Evolutionary conservation across 35 echinoderm and acorn worm genomes (phyloP), one percentile per base, ranked within the genome.

Genomic region (Chiridota heheva): DNA sequence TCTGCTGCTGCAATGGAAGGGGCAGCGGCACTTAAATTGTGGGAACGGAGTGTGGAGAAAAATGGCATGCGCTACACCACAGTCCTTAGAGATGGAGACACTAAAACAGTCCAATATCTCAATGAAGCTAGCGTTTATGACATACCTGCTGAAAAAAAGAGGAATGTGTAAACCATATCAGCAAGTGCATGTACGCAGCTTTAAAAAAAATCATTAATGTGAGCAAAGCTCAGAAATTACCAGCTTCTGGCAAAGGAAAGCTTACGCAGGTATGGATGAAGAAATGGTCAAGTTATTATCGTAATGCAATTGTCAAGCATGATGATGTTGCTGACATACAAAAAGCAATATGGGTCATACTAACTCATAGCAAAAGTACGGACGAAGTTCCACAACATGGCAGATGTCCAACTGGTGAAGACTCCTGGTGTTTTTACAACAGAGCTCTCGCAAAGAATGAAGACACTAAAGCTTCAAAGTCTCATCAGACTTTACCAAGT

Each of bases 11-110:
- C 46, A 17, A 77, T 77, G 73, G 73, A 77, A 77, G 53, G 12
- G 20, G 53, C 15, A 18, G 73, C 12, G 7, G 73, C 45, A 5
- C 13, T 58, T 4, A 27, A 6, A 35, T 35, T 77, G 40, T 77
- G 73, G 73, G n/a, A 77, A 4, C 53, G 73, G 32, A 77, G 73
- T 33, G 37, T 77, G 6, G 4, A 5, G 1, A 77, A 58, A 7
- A 55, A 29, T 58, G 6, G 44, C 18, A 16, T 77, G n/a, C 12
- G 73, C 5, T 59, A 77, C 73, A 59, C 26, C 6, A 77, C 73
- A 12, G 73, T 77, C 17, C 53, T 58, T 10, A 57, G 46, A 44
- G 73, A 77, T 77, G 73, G 73, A 35, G 73, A 77, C 53, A 59
- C 73, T 31, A 59, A 77, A 39, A 77, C 73, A 57, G 73, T 77